Conservation (phyloP, 2,113 vertebrate species). For the Pteropus alecto region DNA sequence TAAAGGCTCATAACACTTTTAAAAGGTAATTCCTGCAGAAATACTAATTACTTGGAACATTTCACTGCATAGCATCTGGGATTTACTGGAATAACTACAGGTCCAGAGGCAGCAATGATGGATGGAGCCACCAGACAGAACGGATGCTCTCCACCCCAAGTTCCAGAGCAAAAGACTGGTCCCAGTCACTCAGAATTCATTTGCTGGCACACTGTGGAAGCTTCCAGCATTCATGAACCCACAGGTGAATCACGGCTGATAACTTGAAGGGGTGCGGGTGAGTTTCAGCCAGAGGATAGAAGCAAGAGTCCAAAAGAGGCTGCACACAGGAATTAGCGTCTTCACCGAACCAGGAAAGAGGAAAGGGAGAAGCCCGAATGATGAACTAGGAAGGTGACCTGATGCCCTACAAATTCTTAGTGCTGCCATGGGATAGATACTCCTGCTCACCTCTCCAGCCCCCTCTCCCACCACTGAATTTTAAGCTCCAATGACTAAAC, state of each 20-base stretch:
- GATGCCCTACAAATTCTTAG: neutral
- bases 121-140: neutral
- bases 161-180: neutral
- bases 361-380: neutral
- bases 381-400: neutral
- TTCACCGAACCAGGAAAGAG: neutral
- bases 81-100: neutral
- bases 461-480: neutral
- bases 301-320: neutral
- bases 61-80: neutral
- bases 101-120: neutral
- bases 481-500: neutral
- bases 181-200: neutral
- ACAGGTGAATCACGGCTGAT: neutral
- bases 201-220: neutral
- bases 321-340: neutral
- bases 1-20: neutral
- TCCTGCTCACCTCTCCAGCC: neutral
- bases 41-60: neutral
- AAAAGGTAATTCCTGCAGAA: conserved; percentile 1
- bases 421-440: neutral
- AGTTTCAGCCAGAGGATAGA: neutral
- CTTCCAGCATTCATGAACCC: neutral
- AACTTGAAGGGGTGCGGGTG: neutral
- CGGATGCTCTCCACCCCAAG: neutral